Evolutionary conservation across 2,888 invertebrate species (phyloP), one percentile per base, ranked within the genome.

Genomic region (Neelides folsomi): DNA sequence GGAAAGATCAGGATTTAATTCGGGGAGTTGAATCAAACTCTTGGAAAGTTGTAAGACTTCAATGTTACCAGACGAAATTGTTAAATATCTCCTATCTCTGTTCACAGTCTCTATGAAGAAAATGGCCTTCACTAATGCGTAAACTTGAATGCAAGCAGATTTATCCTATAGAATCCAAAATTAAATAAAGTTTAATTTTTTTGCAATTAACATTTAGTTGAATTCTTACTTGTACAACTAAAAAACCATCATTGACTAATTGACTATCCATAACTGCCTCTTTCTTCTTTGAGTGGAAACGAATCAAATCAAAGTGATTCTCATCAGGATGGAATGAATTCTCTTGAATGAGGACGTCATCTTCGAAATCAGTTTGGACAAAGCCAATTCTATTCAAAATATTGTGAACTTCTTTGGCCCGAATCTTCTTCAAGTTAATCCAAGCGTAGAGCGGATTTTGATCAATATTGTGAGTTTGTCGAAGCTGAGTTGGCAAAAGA

Each of bases 361-460:
- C 62, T 47, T 59, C 58, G 20, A 59, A 56, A 8, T 49, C 47
- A n/a, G 58, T 54, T 43, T 53, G 47, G 13, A 47, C 52, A 1
- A 62, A 36, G 6, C 62, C 59, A 42, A 49, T 49, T 5, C 9
- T 34, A 35, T 42, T 38, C 39, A 59, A 40, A 1, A 39, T 34
- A 1, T 45, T n/a, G 15, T 39, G 10, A 20, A 53, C 49, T 8
- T 18, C 20, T 34, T 37, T 12, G 8, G 49, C 19, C 53, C 47
- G 52, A 2, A 52, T 47, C 40, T 57, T 59, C 45, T 53, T 55
- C 13, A 62, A 20, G 41, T 62, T 62, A 1, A 62, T 42, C 62
- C 62, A 62, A 48, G 54, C 51, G 46, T 62, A 62, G 12, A 62
- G 54, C 1, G 62, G 62, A 52, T 62, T 62, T 43, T 62, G 59